Percentiles rank a stretch among this genome's conserved stretches.
phyloP scores from a whole-genome alignment of 2,797 vertebrate genomes.

The Acestrorhynchus altus region DNA sequence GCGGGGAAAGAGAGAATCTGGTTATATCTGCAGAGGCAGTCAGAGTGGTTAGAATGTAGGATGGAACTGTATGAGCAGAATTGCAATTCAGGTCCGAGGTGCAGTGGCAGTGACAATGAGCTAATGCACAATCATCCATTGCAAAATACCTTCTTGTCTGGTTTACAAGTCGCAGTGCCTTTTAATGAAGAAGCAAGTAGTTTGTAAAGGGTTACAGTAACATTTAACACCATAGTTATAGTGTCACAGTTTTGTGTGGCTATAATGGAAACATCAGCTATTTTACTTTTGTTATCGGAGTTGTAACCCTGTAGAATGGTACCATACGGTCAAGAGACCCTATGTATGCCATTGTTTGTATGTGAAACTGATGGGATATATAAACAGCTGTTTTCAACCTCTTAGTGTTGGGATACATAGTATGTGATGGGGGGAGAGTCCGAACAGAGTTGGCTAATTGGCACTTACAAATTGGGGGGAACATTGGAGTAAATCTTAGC shows the following conservation, averaged over 20 bases:
- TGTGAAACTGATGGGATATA: neutral
- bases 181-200: neutral
- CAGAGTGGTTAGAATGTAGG: constrained; percentile 38
- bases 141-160: neutral
- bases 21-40: constrained; percentile 24
- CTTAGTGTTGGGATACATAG: too few relatives aligned
- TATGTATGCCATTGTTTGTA: neutral
- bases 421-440: too few relatives aligned
- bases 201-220: neutral
- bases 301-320: neutral
- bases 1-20: constrained; percentile 22
- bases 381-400: too few relatives aligned
- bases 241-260: too few relatives aligned
- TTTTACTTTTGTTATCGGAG: neutral
- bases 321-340: neutral
- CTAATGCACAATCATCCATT: neutral
- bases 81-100: constrained; percentile 14
- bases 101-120: neutral
- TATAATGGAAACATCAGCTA: neutral
- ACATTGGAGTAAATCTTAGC: too few relatives aligned
- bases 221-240: too few relatives aligned
- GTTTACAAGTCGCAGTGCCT: neutral
- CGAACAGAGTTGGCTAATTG: too few relatives aligned
- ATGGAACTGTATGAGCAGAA: constrained; percentile 8
- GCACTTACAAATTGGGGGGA: too few relatives aligned